Percentiles rank a stretch among this genome's conserved stretches.
Evolutionary conservation across 2,888 invertebrate genomes (phyloP).

Genomic region (Galeruca laticollis): DNA sequence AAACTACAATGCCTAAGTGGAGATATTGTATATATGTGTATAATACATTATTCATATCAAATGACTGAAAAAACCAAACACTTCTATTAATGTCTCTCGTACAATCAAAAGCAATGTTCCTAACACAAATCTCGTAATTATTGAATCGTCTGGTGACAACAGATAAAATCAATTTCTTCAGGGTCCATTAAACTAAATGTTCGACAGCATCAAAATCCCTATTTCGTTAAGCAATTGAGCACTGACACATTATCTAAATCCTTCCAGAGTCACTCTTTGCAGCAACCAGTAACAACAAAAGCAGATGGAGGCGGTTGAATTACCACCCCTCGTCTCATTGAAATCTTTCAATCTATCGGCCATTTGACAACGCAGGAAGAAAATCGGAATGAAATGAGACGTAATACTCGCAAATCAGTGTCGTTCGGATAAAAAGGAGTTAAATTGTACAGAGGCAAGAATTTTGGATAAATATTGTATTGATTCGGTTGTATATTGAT

Average conservation of each 20-base stretch:
- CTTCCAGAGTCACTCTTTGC: constrained; percentile 53
- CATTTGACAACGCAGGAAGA: constrained; percentile 57
- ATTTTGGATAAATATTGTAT: too few relatives aligned
- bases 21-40: too few relatives aligned
- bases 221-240: constrained; percentile 54
- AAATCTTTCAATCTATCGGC: constrained; percentile 56
- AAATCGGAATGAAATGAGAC: constrained; percentile 58
- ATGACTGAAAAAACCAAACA: too few relatives aligned
- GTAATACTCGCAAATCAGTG: constrained; percentile 48
- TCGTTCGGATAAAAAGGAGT: neutral
- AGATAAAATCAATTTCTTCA: constrained; percentile 22
- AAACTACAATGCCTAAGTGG: too few relatives aligned
- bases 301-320: constrained; percentile 58
- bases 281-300: constrained; percentile 46
- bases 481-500: too few relatives aligned
- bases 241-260: constrained; percentile 59
- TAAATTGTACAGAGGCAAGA: neutral
- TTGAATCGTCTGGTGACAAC: neutral
- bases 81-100: too few relatives aligned
- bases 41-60: too few relatives aligned
- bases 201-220: constrained; percentile 35
- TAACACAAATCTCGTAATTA: neutral
- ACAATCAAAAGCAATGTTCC: too few relatives aligned
- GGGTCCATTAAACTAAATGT: constrained; percentile 38
- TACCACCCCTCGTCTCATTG: constrained; percentile 53